Base-by-base conservation (phyloP, 2,888 invertebrate species). In the Thereva nobilitata region DNA sequence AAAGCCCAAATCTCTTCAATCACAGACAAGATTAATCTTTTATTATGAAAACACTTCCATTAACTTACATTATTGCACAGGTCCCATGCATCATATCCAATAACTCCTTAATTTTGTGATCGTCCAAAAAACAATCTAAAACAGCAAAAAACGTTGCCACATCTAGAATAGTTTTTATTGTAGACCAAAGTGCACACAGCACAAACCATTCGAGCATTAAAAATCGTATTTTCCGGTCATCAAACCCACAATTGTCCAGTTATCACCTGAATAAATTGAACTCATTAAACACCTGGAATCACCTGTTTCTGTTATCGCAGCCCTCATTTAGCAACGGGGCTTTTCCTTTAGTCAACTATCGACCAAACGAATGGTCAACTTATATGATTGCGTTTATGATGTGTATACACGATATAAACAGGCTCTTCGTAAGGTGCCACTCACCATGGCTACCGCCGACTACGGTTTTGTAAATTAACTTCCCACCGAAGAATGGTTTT, bases 321-420 rank as follows among this genome's bases (percentile, higher is more conserved):
- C 64, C 64, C 53, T 44, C 50, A 42, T 64, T 64, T 40, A 7
- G 52, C 23, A 23, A 23, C 23, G 23, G 23, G 23, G 23, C 23
- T 23, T 10, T 42, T 64, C 53, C 53, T 44, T 45, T 37, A 64
- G 52, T 53, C 53, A 50, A 50, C 53, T 64, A 64, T 64, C 64
- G 64, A 64, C 64, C 64, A 64, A 64, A 64, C 64, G 64, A 23
- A 64, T 64, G 64, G 64, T 64, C 64, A 64, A 49, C 50, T 34
- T 49, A 57, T 61, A 61, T 37, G 61, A 59, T 59, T 47, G 50
- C 61, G 50, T 61, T 61, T 45, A 61, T 61, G 61, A 49, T 7
- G 40, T 49, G 10, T 37, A 12, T 49, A 50, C 50, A 47, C 50
- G 50, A 61, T 50, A 50, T 10, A 50, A 37, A 35, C 59, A 50